A percentile compares a stretch with the other conserved stretches of the same genome.
Conservation (phyloP, 2,888 invertebrate species). For the Galeruca laticollis region DNA sequence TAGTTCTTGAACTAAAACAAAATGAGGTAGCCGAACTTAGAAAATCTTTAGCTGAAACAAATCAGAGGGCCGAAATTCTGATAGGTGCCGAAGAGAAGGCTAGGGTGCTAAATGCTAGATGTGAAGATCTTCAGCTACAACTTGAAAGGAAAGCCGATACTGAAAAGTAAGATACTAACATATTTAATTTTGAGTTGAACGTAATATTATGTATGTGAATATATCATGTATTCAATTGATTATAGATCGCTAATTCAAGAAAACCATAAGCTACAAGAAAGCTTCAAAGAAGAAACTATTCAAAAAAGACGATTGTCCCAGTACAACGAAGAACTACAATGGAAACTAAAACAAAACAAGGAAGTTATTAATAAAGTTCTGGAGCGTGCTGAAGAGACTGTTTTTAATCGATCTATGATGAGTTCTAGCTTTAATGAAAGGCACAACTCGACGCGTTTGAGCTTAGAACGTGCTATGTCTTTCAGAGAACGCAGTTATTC, state of each 20-base stretch:
- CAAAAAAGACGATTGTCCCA: constrained; percentile 83
- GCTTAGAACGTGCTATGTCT: constrained; percentile 59
- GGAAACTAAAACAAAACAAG: constrained; percentile 86
- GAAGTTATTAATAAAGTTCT: constrained; percentile 72
- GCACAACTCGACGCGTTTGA: constrained; percentile 54
- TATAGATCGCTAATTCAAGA: constrained; percentile 75
- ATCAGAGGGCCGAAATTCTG: constrained; percentile 81
- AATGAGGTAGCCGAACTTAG: constrained; percentile 85
- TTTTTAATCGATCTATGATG: constrained; percentile 54
- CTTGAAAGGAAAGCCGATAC: constrained; percentile 76
- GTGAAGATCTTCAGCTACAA: constrained; percentile 87
- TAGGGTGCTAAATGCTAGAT: constrained; percentile 82
- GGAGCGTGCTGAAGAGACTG: constrained; percentile 59
- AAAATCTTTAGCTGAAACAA: constrained; percentile 77
- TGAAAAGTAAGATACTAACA: constrained; percentile 72
- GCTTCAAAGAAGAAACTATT: constrained; percentile 81
- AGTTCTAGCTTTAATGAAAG: constrained; percentile 61
- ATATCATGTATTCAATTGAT: neutral
- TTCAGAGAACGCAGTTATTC: constrained; percentile 59
- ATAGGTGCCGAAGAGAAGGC: constrained; percentile 79
- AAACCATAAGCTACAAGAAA: constrained; percentile 79
- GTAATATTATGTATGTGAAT: too few relatives aligned
- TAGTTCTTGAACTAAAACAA: constrained; percentile 89
- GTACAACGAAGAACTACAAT: constrained; percentile 90
- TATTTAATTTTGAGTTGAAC: too few relatives aligned